Percentiles rank a stretch among this genome's conserved stretches.
Evolutionary conservation across 1,140 invertebrate genomes (phyloP).

Genomic region (Drosophila truncata): DNA sequence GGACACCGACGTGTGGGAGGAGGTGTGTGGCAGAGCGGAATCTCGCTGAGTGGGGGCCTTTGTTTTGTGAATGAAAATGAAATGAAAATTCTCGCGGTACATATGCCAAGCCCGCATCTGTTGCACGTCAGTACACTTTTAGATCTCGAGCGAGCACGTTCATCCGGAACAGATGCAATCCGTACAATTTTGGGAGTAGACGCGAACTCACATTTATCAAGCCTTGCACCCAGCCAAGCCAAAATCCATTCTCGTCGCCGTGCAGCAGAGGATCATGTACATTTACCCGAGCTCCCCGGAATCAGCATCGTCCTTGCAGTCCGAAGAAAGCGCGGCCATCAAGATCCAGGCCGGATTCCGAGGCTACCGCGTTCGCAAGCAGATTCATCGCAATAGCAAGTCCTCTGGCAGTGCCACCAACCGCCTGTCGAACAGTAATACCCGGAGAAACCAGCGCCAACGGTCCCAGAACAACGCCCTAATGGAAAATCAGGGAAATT

Average conservation of each 20-base stretch:
- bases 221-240: constrained; percentile 11
- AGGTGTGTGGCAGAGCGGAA: constrained; percentile 12
- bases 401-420: constrained; percentile 26
- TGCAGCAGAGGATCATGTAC: constrained; percentile 74
- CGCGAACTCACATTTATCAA: constrained; percentile 10
- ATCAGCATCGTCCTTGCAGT: constrained; percentile 68
- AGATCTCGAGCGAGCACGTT: constrained; percentile 72
- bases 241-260: constrained; percentile 31
- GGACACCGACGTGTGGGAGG: constrained; percentile 17
- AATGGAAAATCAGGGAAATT: constrained; percentile 55
- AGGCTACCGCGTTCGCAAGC: constrained; percentile 90
- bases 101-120: constrained; percentile 66
- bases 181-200: constrained; percentile 42
- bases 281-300: constrained; percentile 83
- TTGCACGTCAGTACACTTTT: constrained; percentile 70
- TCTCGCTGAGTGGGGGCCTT: constrained; percentile 67
- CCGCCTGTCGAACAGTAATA: constrained; percentile 28
- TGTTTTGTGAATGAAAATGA: constrained; percentile 81
- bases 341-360: constrained; percentile 91
- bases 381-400: constrained; percentile 85
- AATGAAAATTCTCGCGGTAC: constrained; percentile 76
- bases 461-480: constrained; percentile 28
- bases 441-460: constrained; percentile 57
- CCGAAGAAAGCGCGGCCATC: constrained; percentile 88
- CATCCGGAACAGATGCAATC: constrained; percentile 23